These are phyloP conservation scores for Borostomias antarcticus DNA, from an alignment of 2,797 vertebrate species.

Conservation along the genomic window DNA sequence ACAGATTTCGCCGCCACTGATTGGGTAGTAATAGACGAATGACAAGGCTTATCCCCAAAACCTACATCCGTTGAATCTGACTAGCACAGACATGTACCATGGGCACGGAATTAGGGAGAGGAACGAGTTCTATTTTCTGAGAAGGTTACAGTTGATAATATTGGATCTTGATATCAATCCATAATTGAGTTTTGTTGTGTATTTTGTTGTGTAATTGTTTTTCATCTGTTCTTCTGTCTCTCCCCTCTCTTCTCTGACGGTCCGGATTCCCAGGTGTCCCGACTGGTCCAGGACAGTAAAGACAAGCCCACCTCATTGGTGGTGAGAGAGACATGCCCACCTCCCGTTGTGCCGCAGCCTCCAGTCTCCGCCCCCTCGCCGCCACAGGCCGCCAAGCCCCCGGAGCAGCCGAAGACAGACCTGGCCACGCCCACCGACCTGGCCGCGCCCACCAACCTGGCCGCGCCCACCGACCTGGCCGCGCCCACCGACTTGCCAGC, in stretches of 20 bases:
- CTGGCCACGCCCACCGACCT: slow-evolving; percentile 66
- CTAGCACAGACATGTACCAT: too few relatives aligned
- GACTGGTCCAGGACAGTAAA: slow-evolving; percentile 77
- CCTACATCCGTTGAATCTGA: too few relatives aligned
- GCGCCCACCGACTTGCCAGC: not conserved
- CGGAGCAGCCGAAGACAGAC: slow-evolving; percentile 73
- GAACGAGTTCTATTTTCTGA: too few relatives aligned
- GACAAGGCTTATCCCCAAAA: too few relatives aligned
- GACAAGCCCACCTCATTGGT: slow-evolving; percentile 81
- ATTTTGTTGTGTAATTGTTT: not conserved
- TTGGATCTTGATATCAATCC: too few relatives aligned
- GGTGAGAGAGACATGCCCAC: slow-evolving; percentile 78
- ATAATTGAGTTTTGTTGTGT: not conserved
- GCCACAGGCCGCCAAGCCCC: slow-evolving; percentile 65
- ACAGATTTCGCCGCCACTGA: too few relatives aligned
- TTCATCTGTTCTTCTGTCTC: not conserved
- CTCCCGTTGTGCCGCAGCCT: slow-evolving; percentile 41
- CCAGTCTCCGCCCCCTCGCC: slow-evolving; percentile 24
- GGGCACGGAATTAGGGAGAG: too few relatives aligned
- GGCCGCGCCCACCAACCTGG: slow-evolving; percentile 39
- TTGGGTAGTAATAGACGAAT: too few relatives aligned
- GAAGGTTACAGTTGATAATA: too few relatives aligned
- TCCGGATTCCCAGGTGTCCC: slow-evolving; percentile 76
- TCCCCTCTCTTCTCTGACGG: not conserved
- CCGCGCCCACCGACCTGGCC: slow-evolving; percentile 66